Base-by-base conservation (phyloP, 1,140 invertebrate genomes). In the Calycopis cecrops region DNA sequence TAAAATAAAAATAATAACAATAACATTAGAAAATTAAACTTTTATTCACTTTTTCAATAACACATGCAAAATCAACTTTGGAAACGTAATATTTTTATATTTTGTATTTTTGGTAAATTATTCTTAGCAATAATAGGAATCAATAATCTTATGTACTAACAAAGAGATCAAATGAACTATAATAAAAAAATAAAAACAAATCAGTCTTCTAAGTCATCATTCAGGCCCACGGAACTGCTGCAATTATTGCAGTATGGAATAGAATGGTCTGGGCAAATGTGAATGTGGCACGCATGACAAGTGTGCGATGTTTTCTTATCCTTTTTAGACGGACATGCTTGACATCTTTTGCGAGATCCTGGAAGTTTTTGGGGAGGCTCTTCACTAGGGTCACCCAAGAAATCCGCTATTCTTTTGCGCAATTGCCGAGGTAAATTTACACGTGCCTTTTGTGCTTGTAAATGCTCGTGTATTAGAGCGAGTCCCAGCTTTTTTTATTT, bases 31-130 rank as follows among this genome's bases (percentile, higher is more conserved):
- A 40, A 52, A 52, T 38, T 38, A 37, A 38, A 38, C 14, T 55
- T 35, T 55, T 47, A 55, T 52, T 52, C 38, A 40, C 35, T 55
- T 55, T 48, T 55, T 55, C 28, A 55, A 55, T 48, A 16, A 48
- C 33, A 55, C 53, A 48, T 55, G 28, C 42, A 55, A 48, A 55
- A 47, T 47, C 34, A 35, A 34, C 28, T n/a, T n/a, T 55, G 18
- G 11, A 48, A 55, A 48, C 42, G 14, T 35, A 48, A 55, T 14
- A 48, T 55, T 11, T 48, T n/a, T 55, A 35, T 55, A 48, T 34
- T 35, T 55, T 48, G n/a, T 18, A 17, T 48, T 38, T 52, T 52
- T 17, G 37, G 33, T 55, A 55, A 48, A 55, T 14, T 35, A 48
- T 48, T 35, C 33, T 35, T 18, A 52, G 42, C 42, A 35, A 48